Percentiles rank a stretch among this genome's conserved stretches.
Evolutionary conservation across 2,113 vertebrate genomes (phyloP).

Genomic region (Entelurus aequoreus): DNA sequence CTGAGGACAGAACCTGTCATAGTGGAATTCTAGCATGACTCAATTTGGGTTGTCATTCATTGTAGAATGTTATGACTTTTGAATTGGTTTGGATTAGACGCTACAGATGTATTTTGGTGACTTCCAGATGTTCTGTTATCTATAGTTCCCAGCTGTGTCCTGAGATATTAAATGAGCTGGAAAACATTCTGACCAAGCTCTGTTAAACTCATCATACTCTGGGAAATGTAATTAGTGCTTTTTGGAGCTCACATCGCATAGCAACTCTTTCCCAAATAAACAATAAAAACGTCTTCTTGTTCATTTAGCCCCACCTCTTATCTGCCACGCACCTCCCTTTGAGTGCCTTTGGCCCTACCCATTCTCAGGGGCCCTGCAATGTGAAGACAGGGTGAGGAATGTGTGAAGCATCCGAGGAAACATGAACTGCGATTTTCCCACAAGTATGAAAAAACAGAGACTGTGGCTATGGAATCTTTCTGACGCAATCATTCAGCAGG

Average conservation of each 20-base stretch:
- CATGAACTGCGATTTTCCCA: slow-evolving; percentile 89
- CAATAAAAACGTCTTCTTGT: slow-evolving; percentile 42
- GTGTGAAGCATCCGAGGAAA: slow-evolving; percentile 83
- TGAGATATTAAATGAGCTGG: slow-evolving; percentile 64
- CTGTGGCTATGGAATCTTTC: slow-evolving; percentile 69
- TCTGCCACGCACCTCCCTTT: slow-evolving; percentile 53
- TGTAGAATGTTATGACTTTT: slow-evolving; percentile 61
- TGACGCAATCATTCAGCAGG: slow-evolving; percentile 68
- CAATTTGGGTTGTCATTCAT: slow-evolving; percentile 50
- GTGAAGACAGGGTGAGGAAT: slow-evolving; percentile 82
- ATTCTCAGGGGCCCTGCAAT: slow-evolving; percentile 65
- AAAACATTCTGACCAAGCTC: slow-evolving; percentile 64
- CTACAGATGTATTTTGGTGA: slow-evolving; percentile 59
- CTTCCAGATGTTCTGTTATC: slow-evolving; percentile 72
- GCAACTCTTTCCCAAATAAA: slow-evolving; percentile 58
- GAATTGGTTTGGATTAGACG: slow-evolving; percentile 56
- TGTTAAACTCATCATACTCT: slow-evolving; percentile 67
- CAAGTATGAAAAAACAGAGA: slow-evolving; percentile 79
- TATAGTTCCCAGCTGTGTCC: slow-evolving; percentile 68
- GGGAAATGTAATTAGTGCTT: slow-evolving; percentile 68
- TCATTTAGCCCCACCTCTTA: slow-evolving; percentile 56
- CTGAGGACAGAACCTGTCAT: slow-evolving; percentile 28
- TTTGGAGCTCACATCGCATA: slow-evolving; percentile 53
- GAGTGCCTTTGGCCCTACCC: slow-evolving; percentile 53
- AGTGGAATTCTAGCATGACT: slow-evolving; percentile 43